These are phyloP conservation scores for Graphium colonna DNA, from an alignment of 2,888 invertebrate species.

Conservation along the genomic window DNA sequence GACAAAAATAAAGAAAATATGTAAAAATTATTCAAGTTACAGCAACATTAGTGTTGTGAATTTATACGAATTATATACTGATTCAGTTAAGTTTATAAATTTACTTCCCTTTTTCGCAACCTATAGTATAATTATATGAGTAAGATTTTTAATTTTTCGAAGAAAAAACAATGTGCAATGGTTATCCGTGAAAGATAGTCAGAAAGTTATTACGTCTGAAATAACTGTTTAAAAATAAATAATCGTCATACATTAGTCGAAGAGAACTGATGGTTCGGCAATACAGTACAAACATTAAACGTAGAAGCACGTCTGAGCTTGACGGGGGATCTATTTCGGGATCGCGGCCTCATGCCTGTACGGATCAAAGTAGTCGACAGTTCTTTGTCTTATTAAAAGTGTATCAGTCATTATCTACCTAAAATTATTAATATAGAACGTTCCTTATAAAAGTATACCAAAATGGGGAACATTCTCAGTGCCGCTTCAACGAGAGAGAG, in stretches of 20 bases:
- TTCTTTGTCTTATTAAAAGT: slow-evolving; percentile 74
- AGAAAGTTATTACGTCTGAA: slow-evolving; percentile 38
- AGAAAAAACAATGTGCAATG: neutral
- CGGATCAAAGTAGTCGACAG: slow-evolving; percentile 57
- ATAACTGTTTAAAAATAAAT: slow-evolving; percentile 66
- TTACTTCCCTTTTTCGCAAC: no score
- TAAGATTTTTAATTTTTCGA: no score
- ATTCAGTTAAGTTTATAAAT: no score
- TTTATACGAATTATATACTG: no score
- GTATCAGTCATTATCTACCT: slow-evolving; percentile 50
- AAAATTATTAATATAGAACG: slow-evolving; percentile 44
- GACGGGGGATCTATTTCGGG: slow-evolving; percentile 73
- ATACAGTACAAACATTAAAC: slow-evolving; percentile 49
- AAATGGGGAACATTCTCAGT: slow-evolving; percentile 74
- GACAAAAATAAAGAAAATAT: no score
- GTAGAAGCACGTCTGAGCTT: slow-evolving; percentile 60
- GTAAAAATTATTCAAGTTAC: no score
- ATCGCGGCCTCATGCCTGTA: slow-evolving; percentile 53
- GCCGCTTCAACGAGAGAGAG: slow-evolving; percentile 47
- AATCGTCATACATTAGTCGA: slow-evolving; percentile 57
- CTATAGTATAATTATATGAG: no score
- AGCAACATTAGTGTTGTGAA: no score
- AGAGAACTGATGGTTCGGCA: slow-evolving; percentile 43
- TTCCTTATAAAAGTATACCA: slow-evolving; percentile 72
- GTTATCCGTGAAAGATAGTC: slow-evolving; percentile 28